Evolutionary conservation across 2,797 vertebrate species (phyloP), one percentile per base, ranked within the genome.

Genomic region (Scolopax bukidnonensis): DNA sequence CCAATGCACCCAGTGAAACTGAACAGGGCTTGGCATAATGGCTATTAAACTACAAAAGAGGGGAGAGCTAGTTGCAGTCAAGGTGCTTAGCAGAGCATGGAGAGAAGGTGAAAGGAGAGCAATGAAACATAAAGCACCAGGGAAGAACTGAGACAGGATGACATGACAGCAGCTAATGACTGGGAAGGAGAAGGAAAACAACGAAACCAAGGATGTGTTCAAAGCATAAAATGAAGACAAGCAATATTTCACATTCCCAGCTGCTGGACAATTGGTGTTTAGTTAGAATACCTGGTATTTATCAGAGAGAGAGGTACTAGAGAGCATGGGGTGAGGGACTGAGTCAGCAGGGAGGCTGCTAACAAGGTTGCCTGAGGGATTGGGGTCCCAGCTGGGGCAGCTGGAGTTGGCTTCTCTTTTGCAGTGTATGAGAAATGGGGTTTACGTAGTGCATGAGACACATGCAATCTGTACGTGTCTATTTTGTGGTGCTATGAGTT

Each of bases 171-270:
- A 71, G 60, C 68, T 91, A 94, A 87, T 85, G 86, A 60, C 54
- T 48, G 75, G 75, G 68, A 89, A 95, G 50, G 28, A 74, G 84
- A 93, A 94, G 51, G 86, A 92, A 92, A 90, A 63, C 63, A 59
- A 69, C 0, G 0, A 93, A 91, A 84, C 53, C 87, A 91, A 74
- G 0, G 1, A 77, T 71, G 64, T 87, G 75, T 80, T 96, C 81
- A 95, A 85, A 89, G 60, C 64, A 87, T 36, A 51, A 92, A 94
- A 90, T 77, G 61, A 83, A 93, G 87, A 70, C 78, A 90, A 88
- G 45, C 47, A 63, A 28, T 45, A 73, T 68, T 93, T 89, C 84
- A 43, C 38, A 48, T 83, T 92, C 68, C 74, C 63, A 57, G 74
- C 50, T 71, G 76, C 53, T 0, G 5, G 67, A 32, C 40, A 84